Evolutionary conservation across 2,888 invertebrate species (phyloP).

Genomic region (Eupithecia subfuscata): DNA sequence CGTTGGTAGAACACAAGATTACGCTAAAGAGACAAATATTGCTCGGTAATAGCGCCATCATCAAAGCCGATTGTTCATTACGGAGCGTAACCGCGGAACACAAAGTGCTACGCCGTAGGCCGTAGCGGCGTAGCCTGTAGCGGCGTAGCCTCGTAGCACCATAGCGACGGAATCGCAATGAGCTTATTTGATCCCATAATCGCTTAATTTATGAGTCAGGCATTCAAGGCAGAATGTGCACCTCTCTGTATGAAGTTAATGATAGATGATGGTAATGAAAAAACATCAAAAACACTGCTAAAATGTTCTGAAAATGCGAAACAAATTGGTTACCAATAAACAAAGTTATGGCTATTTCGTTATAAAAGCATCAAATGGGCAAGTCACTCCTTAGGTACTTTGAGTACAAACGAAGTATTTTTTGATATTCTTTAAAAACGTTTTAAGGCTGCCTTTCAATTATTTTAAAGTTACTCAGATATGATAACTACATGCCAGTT

Average conservation of each 20-base stretch:
- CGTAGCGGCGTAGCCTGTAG: conserved; percentile 26
- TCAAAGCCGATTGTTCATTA: conserved; percentile 46
- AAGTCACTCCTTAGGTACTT: background rate
- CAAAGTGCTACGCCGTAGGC: conserved; percentile 44
- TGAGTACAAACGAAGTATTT: background rate
- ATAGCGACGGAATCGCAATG: conserved; percentile 36
- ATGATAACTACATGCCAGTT: background rate
- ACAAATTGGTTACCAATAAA: background rate
- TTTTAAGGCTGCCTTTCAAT: background rate
- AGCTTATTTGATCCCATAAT: conserved; percentile 41
- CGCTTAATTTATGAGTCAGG: conserved; percentile 9
- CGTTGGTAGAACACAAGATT: conserved; percentile 39
- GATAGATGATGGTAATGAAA: background rate
- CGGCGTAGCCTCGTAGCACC: conserved; percentile 35
- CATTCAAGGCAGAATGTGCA: background rate
- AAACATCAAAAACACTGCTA: background rate
- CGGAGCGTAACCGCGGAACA: conserved; percentile 44
- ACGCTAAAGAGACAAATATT: conserved; percentile 44
- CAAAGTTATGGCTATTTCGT: background rate
- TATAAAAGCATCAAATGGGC: background rate
- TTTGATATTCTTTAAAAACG: background rate
- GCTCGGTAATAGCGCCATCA: conserved; percentile 45
- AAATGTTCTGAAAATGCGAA: background rate
- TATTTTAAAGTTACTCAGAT: background rate
- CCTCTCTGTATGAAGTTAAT: background rate